phyloP scores from a whole-genome alignment of 2,797 vertebrate genomes.

The Masticophis lateralis region DNA sequence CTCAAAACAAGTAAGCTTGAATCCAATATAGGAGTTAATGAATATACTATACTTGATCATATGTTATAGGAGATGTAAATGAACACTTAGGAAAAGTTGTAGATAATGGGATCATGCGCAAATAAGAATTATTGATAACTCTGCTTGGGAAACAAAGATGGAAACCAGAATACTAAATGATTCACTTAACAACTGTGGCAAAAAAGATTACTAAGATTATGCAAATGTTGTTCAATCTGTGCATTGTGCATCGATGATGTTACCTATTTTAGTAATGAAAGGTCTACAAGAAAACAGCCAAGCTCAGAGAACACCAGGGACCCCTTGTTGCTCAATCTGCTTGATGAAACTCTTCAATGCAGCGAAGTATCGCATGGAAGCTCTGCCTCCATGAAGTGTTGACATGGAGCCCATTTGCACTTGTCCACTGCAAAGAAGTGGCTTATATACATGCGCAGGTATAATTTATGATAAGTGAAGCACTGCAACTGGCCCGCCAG shows the following conservation, averaged over 20 bases:
- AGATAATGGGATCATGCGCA: background rate
- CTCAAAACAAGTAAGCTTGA: background rate
- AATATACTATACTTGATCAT: background rate
- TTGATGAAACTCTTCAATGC: background rate
- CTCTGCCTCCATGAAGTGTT: background rate
- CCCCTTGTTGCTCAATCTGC: background rate
- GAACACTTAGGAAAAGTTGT: background rate
- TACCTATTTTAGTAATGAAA: background rate
- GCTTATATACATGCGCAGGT: background rate
- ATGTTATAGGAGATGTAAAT: background rate
- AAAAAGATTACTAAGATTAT: no score
- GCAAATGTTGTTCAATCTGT: background rate
- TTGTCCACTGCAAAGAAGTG: background rate
- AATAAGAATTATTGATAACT: background rate
- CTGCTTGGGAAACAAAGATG: background rate
- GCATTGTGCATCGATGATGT: background rate
- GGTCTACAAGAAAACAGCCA: background rate
- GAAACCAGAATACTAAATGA: background rate
- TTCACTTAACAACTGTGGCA: no score
- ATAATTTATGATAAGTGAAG: background rate
- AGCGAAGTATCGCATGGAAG: background rate
- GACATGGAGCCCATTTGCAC: background rate
- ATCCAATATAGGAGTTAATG: background rate
- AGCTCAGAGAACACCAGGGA: background rate
- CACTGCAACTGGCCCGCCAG: background rate